These are phyloP conservation scores for Aphidius colemani DNA, from an alignment of 2,888 invertebrate genomes.

Conservation along the genomic window DNA sequence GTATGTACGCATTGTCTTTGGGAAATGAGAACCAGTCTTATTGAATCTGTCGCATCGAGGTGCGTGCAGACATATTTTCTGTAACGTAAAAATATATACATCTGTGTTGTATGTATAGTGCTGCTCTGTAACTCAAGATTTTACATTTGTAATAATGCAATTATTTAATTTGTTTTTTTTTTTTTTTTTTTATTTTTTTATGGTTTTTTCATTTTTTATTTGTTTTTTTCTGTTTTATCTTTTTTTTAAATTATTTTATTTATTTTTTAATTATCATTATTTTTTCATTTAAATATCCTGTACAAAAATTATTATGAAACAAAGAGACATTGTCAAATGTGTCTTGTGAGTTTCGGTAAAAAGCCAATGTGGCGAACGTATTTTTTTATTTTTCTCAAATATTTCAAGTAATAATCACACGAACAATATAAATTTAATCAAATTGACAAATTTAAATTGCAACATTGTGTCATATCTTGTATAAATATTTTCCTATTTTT, in stretches of 20 bases:
- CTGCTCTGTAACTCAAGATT: slow-evolving; percentile 62
- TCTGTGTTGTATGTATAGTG: slow-evolving; percentile 61
- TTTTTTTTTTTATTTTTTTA: slow-evolving; percentile 20
- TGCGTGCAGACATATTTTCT: slow-evolving; percentile 56
- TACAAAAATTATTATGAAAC: slow-evolving; percentile 56
- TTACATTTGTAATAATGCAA: slow-evolving; percentile 50
- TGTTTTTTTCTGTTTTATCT: slow-evolving; percentile 32
- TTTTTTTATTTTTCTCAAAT: too few relatives aligned
- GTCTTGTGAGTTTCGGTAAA: slow-evolving; percentile 30
- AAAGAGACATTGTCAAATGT: slow-evolving; percentile 44
- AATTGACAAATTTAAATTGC: too few relatives aligned
- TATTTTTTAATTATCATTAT: too few relatives aligned
- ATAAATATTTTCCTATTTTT: too few relatives aligned
- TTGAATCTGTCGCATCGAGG: slow-evolving; percentile 51
- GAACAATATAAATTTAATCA: too few relatives aligned
- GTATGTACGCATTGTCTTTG: slow-evolving; percentile 59
- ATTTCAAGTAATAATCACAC: too few relatives aligned
- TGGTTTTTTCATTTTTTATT: background rate
- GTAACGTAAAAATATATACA: slow-evolving; percentile 62
- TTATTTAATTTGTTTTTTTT: slow-evolving; percentile 35
- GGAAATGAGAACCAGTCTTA: slow-evolving; percentile 62
- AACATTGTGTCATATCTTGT: too few relatives aligned
- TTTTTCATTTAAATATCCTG: slow-evolving; percentile 44
- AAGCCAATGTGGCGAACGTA: slow-evolving; percentile 16
- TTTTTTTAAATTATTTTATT: slow-evolving; percentile 32